Percentiles rank a stretch among this genome's conserved stretches.
These are phyloP conservation scores for Phoenoteleia sp. DNA, from an alignment of 2,888 invertebrate species.

Conservation along the genomic window DNA sequence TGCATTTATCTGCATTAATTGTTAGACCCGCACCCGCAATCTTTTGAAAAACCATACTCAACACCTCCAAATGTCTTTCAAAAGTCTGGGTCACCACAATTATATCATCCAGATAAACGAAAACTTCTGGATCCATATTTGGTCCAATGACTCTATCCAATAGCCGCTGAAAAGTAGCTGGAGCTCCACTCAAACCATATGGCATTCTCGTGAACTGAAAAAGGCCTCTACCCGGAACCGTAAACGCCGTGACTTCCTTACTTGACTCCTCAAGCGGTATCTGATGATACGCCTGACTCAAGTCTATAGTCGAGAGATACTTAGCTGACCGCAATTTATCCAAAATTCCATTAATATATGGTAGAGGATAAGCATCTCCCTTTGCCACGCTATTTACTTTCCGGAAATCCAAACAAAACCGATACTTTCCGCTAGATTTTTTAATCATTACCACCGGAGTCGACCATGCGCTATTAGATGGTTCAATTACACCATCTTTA, in stretches of 20 bases:
- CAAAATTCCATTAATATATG: too few relatives aligned
- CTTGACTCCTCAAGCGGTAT: not conserved
- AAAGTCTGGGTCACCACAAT: constrained; percentile 19
- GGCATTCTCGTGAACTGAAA: too few relatives aligned
- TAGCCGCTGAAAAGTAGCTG: constrained; percentile 15
- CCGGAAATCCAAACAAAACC: not conserved
- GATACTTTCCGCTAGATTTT: not conserved
- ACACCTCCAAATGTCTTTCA: not conserved
- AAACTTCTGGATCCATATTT: constrained; percentile 10
- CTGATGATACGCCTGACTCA: not conserved
- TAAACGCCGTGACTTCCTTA: not conserved
- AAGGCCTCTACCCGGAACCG: too few relatives aligned
- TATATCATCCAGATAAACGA: too few relatives aligned
- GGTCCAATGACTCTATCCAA: constrained; percentile 2
- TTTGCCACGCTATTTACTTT: not conserved
- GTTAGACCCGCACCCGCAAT: not conserved
- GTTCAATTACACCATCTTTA: not conserved
- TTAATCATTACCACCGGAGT: not conserved
- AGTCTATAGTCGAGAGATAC: not conserved
- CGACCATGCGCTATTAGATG: not conserved
- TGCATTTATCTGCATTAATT: not conserved
- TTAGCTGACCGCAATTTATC: not conserved
- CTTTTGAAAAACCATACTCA: not conserved
- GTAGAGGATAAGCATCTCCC: too few relatives aligned
- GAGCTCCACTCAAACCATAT: not conserved